Percentiles rank a stretch among this genome's conserved stretches.
Conservation (phyloP, 2,797 vertebrate genomes). For the Oreochromis grahami region DNA sequence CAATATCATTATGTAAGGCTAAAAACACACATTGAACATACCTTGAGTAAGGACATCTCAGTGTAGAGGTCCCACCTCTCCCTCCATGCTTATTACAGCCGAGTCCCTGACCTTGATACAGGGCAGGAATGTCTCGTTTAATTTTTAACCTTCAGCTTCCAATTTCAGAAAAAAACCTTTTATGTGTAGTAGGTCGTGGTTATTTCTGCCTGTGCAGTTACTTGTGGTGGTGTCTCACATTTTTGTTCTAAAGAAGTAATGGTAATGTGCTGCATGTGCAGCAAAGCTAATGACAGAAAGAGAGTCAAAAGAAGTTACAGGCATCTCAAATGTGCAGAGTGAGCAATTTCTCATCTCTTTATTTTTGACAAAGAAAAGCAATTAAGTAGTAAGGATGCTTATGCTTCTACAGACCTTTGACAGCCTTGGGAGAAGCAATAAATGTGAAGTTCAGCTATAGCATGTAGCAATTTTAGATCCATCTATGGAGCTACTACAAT, state of each 20-base stretch:
- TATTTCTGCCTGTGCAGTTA: slow-evolving; percentile 36
- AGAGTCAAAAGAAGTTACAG: slow-evolving; percentile 13
- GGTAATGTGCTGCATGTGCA: slow-evolving; percentile 12
- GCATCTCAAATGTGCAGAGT: slow-evolving; percentile 54
- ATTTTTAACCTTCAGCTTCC: slow-evolving; percentile 11
- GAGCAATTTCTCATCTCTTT: slow-evolving; percentile 51
- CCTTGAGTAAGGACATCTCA: neutral
- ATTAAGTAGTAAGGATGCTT: slow-evolving; percentile 59
- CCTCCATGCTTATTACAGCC: neutral
- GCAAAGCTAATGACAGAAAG: slow-evolving; percentile 6
- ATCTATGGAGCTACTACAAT: neutral
- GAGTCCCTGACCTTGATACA: neutral
- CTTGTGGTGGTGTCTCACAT: slow-evolving; percentile 1
- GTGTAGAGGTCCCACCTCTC: neutral
- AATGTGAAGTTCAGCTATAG: slow-evolving; percentile 14
- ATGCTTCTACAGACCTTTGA: slow-evolving; percentile 58
- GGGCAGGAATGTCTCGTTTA: slow-evolving; percentile 23
- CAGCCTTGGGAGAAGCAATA: slow-evolving; percentile 19
- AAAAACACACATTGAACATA: slow-evolving; percentile 12
- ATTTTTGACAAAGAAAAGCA: slow-evolving; percentile 71
- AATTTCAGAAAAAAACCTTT: neutral
- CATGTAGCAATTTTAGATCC: slow-evolving; percentile 14
- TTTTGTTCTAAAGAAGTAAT: slow-evolving; percentile 30
- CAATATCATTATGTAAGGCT: slow-evolving; percentile 21
- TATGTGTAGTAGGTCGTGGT: slow-evolving; percentile 19